Evolutionary conservation across 2,888 invertebrate genomes (phyloP).

Genomic region (Rhabditoides inermis): DNA sequence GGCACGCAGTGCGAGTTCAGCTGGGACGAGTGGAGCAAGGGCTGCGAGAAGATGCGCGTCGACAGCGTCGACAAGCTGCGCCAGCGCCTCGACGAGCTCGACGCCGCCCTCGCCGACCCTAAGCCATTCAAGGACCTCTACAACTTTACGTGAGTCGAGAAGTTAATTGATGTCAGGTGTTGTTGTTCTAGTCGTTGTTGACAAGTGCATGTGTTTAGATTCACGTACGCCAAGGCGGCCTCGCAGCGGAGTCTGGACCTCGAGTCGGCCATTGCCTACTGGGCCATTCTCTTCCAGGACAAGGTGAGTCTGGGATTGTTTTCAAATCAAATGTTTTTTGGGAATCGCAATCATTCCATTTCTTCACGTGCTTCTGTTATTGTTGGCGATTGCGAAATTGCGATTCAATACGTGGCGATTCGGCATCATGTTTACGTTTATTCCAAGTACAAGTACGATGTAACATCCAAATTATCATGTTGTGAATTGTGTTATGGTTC

Average conservation of each 20-base stretch:
- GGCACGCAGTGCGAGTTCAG: constrained; percentile 92
- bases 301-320: constrained; percentile 80
- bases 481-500: no score
- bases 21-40: constrained; percentile 82
- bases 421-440: no score
- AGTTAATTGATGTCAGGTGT: no score
- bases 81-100: constrained; percentile 16
- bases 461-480: no score
- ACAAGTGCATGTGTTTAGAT: no score
- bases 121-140: constrained; percentile 22
- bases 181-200: no score
- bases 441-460: no score
- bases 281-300: constrained; percentile 81
- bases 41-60: constrained; percentile 56
- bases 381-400: no score
- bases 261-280: constrained; percentile 96
- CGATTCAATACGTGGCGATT: no score
- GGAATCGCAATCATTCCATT: no score
- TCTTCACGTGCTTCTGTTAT: no score
- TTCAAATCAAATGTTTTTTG: no score
- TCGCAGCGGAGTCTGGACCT: constrained; percentile 62
- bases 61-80: constrained; percentile 23
- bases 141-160: constrained; percentile 31
- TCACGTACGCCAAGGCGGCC: constrained; percentile 38
- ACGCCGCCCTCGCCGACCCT: constrained; percentile 17